Evolutionary conservation across 2,888 invertebrate species (phyloP), one percentile per base, ranked within the genome.

Genomic region (Heliconius charithonia): DNA sequence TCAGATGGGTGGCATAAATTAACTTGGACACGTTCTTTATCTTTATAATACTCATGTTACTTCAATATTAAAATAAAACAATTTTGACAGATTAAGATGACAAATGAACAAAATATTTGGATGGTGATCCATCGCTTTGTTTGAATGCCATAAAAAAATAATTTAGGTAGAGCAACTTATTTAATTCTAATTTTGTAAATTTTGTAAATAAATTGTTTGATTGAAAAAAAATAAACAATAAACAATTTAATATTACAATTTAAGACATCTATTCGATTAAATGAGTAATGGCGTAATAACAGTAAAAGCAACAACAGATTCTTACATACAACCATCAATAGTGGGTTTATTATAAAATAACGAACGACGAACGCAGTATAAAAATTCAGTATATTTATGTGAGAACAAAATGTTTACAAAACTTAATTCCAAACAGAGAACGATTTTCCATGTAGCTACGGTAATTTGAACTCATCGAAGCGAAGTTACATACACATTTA

Each of bases 1-100:
- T 67, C 45, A 76, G 67, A 79, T 73, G 76, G 65, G 76, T 27
- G 76, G 51, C 27, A 72, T 72, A 76, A 73, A 79, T 79, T 76
- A 75, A 63, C 56, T 66, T 73, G 29, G 27, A 51, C 25, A 27
- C n/a, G 66, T 78, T 62, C 45, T 51, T 29, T 45, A 41, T 67
- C 16, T 41, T 6, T 65, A 16, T 59, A 51, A 79, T 66, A 76
- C 41, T 41, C n/a, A 71, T 67, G 27, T 45, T 65, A 65, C 13
- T 63, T 45, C 51, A 56, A 56, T 29, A 71, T 25, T 62, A 32
- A 62, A 62, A 73, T 22, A 56, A 29, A 71, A 10, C 7, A 6
- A 10, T 16, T 59, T 56, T 56, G 13, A 72, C 59, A 25, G 0
- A 59, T 25, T n/a, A 13, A 72, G 19, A 72, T 59, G 72, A 59